These are phyloP conservation scores for Andrena camellia DNA, from an alignment of 2,888 invertebrate species.

Conservation along the genomic window DNA sequence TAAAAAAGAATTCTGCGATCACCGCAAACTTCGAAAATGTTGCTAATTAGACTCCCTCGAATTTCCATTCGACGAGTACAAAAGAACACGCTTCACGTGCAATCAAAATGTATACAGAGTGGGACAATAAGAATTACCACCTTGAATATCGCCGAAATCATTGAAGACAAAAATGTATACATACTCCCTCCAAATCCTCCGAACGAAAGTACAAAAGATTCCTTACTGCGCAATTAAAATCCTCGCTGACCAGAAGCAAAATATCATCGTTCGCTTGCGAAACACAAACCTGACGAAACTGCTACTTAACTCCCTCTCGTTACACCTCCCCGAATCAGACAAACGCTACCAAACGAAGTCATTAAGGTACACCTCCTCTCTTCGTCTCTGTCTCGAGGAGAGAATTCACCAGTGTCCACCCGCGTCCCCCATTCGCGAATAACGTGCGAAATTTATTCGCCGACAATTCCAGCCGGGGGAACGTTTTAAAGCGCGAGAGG, in stretches of 20 bases:
- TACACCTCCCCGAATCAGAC: neutral
- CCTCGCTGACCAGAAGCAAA: neutral
- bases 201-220: too few species aligned
- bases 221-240: neutral
- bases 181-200: too few species aligned
- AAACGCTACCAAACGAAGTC: neutral
- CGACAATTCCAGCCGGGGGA: neutral
- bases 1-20: too few species aligned
- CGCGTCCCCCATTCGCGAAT: constrained; percentile 7
- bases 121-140: too few species aligned
- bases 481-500: constrained; percentile 10
- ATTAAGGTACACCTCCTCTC: neutral
- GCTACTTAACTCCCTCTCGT: neutral
- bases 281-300: neutral
- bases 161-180: too few species aligned
- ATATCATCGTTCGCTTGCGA: neutral
- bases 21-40: too few species aligned
- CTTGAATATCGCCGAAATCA: too few species aligned
- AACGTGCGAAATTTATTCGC: constrained; percentile 25
- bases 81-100: too few species aligned
- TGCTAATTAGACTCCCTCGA: too few species aligned
- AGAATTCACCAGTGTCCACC: constrained; percentile 13
- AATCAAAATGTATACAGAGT: too few species aligned
- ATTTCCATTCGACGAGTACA: too few species aligned
- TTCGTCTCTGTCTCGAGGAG: neutral